Evolutionary conservation across 1,140 invertebrate species (phyloP).

Genomic region (Apis laboriosa): DNA sequence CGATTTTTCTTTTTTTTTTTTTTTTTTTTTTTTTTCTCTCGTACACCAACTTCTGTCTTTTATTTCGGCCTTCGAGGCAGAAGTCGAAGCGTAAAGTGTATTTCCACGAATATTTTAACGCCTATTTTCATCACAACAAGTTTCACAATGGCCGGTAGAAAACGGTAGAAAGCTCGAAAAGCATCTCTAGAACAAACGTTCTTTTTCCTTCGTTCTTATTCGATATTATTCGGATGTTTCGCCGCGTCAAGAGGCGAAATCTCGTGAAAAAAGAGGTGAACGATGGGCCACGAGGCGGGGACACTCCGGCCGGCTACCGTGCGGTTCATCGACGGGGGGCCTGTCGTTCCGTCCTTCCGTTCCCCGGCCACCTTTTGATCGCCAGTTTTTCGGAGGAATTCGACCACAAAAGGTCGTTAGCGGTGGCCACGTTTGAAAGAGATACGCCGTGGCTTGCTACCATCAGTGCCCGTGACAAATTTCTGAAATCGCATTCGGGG

Average conservation of each 20-base stretch:
- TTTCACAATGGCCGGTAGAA: no score
- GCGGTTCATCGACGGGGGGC: conserved; percentile 66
- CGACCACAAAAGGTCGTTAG: conserved; percentile 56
- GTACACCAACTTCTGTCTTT: no score
- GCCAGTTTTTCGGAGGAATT: conserved; percentile 53
- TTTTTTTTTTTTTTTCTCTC: no score
- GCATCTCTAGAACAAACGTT: conserved; percentile 17
- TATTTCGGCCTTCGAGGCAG: no score
- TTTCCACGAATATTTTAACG: no score
- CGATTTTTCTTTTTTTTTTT: no score
- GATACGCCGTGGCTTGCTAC: conserved; percentile 33
- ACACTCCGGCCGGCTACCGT: conserved; percentile 75
- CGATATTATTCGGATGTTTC: conserved; percentile 32
- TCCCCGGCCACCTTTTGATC: conserved; percentile 55
- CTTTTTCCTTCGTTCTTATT: conserved; percentile 45
- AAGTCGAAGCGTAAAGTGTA: no score
- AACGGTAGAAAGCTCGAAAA: neutral
- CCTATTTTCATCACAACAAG: no score
- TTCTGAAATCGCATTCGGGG: conserved; percentile 25
- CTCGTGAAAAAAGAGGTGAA: conserved; percentile 67
- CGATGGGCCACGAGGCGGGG: conserved; percentile 71
- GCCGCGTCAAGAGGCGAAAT: conserved; percentile 68
- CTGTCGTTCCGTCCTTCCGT: conserved; percentile 59
- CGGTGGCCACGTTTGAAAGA: conserved; percentile 25
- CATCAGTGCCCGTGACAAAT: conserved; percentile 49